phyloP scores from a whole-genome alignment of 2,888 invertebrate genomes.

The Eupithecia tripunctaria region DNA sequence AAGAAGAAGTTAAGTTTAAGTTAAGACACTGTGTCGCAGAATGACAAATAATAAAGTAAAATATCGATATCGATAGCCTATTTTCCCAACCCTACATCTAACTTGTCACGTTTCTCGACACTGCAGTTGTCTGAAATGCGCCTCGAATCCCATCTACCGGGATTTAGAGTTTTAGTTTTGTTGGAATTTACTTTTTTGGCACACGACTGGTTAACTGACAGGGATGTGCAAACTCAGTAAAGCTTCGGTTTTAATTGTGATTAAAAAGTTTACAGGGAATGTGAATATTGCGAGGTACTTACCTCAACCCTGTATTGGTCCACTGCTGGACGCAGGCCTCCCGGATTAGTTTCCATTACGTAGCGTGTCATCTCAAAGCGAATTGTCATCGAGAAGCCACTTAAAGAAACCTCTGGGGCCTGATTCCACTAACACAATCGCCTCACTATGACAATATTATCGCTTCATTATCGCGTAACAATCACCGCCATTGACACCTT shows the following conservation, averaged over 20 bases:
- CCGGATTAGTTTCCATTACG: no score
- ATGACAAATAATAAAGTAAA: background rate
- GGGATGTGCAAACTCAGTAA: background rate
- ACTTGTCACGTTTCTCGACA: slow-evolving; percentile 52
- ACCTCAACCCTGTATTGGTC: no score
- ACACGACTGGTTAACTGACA: slow-evolving; percentile 11
- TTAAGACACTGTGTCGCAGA: no score
- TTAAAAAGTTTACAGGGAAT: background rate
- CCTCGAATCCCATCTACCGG: slow-evolving; percentile 51
- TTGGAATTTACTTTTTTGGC: slow-evolving; percentile 11
- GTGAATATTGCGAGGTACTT: background rate
- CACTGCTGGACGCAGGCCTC: no score
- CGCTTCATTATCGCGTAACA: no score
- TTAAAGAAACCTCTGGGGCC: no score
- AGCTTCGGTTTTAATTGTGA: background rate
- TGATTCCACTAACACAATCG: no score
- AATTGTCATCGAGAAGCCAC: no score
- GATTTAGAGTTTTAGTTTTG: slow-evolving; percentile 53
- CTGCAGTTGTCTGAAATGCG: slow-evolving; percentile 60
- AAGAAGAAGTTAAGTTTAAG: no score
- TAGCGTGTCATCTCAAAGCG: no score
- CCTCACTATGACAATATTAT: no score
- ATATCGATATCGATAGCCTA: slow-evolving; percentile 11
- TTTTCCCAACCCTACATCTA: slow-evolving; percentile 42
- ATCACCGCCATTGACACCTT: no score